These are phyloP conservation scores for Chloropsis hardwickii DNA, from an alignment of 2,113 vertebrate genomes.

Conservation along the genomic window DNA sequence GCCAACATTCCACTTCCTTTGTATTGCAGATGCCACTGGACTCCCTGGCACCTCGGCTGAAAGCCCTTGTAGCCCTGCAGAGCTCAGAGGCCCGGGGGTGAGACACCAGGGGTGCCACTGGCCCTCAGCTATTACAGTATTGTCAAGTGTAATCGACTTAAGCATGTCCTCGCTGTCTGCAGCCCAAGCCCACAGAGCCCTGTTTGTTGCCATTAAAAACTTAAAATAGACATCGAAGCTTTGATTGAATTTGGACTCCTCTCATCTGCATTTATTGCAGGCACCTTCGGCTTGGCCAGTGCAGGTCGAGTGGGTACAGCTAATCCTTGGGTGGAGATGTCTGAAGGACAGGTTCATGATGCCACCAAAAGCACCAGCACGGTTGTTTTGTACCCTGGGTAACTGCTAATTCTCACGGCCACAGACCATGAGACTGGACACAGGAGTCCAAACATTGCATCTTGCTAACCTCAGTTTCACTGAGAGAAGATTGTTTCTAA, in stretches of 20 bases:
- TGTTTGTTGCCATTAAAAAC: slow-evolving; percentile 35
- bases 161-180: neutral
- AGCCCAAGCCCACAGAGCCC: neutral
- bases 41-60: slow-evolving; percentile 15
- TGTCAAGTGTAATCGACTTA: slow-evolving; percentile 19
- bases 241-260: neutral
- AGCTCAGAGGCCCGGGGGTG: neutral
- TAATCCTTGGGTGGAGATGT: neutral
- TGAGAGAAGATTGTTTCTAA: neutral
- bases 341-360: neutral
- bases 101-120: neutral
- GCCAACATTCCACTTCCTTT: neutral
- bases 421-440: neutral
- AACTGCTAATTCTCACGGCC: neutral
- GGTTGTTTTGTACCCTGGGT: fast-evolving
- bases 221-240: slow-evolving; percentile 29
- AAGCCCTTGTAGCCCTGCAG: neutral
- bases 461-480: neutral
- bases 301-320: fast-evolving
- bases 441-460: neutral
- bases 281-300: fast-evolving
- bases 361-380: neutral
- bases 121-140: neutral
- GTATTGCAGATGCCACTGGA: slow-evolving; percentile 9
- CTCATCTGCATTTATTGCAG: neutral